phyloP scores from a whole-genome alignment of 2,113 vertebrate species.

The Chloropsis cyanopogon region DNA sequence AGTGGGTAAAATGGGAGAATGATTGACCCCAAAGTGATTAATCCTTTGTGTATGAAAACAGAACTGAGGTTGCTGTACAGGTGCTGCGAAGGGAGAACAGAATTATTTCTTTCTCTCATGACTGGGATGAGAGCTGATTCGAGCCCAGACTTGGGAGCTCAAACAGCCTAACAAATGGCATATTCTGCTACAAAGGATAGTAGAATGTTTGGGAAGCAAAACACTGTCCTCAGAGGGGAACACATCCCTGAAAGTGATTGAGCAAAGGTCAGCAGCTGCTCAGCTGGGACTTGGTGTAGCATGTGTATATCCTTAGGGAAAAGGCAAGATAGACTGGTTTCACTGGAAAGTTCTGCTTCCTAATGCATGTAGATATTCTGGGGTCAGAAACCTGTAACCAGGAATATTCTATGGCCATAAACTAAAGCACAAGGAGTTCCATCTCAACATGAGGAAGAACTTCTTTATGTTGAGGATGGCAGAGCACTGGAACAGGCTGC shows the following conservation, averaged over 20 bases:
- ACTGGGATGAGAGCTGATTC: background rate
- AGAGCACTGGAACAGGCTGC: background rate
- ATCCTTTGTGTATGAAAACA: background rate
- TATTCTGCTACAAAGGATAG: background rate
- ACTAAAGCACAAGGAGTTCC: background rate
- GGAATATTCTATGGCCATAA: background rate
- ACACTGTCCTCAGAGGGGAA: background rate
- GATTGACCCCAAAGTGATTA: background rate
- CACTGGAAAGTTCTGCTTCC: background rate
- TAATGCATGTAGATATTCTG: background rate
- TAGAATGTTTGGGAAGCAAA: background rate
- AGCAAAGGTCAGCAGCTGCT: background rate
- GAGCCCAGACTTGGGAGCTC: background rate
- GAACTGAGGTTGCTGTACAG: background rate
- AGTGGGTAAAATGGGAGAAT: background rate
- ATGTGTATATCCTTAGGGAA: background rate
- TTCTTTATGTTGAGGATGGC: rapidly evolving
- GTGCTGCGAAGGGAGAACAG: background rate
- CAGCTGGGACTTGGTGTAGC: background rate
- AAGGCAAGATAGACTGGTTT: background rate
- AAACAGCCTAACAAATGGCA: background rate
- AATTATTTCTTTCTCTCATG: background rate
- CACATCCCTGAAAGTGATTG: background rate
- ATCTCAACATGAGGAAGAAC: background rate
- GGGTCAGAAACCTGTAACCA: background rate